These are phyloP conservation scores for Scaptodrosophila latifasciaeformis DNA, from an alignment of 2,888 invertebrate species.

Conservation along the genomic window DNA sequence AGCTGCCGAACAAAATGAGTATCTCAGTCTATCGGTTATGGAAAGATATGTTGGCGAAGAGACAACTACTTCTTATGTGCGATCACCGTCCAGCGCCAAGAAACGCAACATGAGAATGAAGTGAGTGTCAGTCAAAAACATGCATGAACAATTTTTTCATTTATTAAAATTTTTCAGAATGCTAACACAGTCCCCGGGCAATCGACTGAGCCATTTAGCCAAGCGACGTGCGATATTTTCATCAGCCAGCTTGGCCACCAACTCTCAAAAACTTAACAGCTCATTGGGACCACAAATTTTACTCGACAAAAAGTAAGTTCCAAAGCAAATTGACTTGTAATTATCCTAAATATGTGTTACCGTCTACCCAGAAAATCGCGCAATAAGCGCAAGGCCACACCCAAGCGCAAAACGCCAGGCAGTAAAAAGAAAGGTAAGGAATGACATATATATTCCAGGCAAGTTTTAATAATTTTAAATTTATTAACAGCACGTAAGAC, in stretches of 20 bases:
- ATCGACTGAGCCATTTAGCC: slow-evolving; percentile 85
- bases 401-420: slow-evolving; percentile 78
- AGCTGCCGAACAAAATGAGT: slow-evolving; percentile 83
- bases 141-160: slow-evolving; percentile 5
- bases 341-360: neutral
- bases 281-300: slow-evolving; percentile 70
- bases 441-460: too few species aligned
- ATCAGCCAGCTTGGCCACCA: slow-evolving; percentile 79
- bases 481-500: slow-evolving; percentile 34
- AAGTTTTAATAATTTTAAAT: too few species aligned
- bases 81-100: slow-evolving; percentile 79
- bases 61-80: slow-evolving; percentile 79
- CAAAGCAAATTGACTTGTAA: neutral
- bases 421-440: slow-evolving; percentile 74
- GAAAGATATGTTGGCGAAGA: slow-evolving; percentile 85
- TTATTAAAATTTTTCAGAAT: slow-evolving; percentile 53
- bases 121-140: slow-evolving; percentile 64
- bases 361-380: slow-evolving; percentile 54
- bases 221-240: slow-evolving; percentile 85
- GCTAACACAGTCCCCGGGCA: slow-evolving; percentile 82
- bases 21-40: slow-evolving; percentile 80
- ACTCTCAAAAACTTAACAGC: slow-evolving; percentile 71
- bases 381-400: slow-evolving; percentile 70
- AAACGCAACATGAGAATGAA: slow-evolving; percentile 79
- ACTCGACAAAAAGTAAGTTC: slow-evolving; percentile 67